Conservation (phyloP, 1,140 invertebrate species). For the Zaprionus kolodkinae region DNA sequence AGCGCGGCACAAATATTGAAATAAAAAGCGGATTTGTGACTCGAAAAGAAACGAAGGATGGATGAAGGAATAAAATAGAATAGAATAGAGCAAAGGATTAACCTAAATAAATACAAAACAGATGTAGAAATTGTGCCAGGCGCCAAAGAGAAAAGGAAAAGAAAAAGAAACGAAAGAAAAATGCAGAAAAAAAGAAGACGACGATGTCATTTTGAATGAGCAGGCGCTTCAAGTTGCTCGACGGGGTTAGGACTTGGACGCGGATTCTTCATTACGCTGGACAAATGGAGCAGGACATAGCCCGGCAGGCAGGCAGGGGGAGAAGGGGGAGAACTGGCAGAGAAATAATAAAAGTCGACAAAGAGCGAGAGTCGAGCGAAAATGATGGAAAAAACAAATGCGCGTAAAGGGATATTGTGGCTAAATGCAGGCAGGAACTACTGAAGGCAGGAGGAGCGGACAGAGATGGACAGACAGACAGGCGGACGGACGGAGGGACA, state of each 20-base stretch:
- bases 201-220: constrained; percentile 65
- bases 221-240: constrained; percentile 9
- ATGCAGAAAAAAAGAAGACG: constrained; percentile 14
- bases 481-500: no score
- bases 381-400: constrained; percentile 47
- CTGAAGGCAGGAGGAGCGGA: not conserved
- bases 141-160: constrained; percentile 24
- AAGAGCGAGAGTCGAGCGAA: constrained; percentile 32
- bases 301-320: constrained; percentile 38
- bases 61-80: constrained; percentile 7
- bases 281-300: constrained; percentile 39
- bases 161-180: not conserved
- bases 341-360: constrained; percentile 69
- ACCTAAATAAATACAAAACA: constrained; percentile 80
- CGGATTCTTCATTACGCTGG: constrained; percentile 42
- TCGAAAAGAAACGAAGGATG: constrained; percentile 9
- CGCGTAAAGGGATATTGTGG: constrained; percentile 68
- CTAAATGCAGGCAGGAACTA: constrained; percentile 55
- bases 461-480: constrained; percentile 15
- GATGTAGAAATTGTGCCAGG: constrained; percentile 71
- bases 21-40: constrained; percentile 67
- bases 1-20: constrained; percentile 69
- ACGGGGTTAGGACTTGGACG: constrained; percentile 8
- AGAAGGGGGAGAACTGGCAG: constrained; percentile 73
- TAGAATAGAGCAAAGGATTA: constrained; percentile 60